phyloP scores from a whole-genome alignment of 2,113 vertebrate genomes.

The Dipodomys merriami region DNA sequence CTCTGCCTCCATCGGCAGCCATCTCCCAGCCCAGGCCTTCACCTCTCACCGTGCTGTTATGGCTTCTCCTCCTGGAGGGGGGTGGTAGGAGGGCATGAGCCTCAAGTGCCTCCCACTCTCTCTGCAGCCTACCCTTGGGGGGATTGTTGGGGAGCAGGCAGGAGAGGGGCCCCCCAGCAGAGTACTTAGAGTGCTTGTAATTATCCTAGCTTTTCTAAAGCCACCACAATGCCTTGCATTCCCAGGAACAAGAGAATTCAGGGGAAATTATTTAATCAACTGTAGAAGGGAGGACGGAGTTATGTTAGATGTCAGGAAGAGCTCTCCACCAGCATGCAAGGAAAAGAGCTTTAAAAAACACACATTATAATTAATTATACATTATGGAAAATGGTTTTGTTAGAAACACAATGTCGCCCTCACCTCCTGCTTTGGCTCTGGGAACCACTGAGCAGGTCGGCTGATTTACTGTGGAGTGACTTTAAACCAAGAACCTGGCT shows the following conservation, averaged over 20 bases:
- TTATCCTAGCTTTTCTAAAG: conserved; percentile 34
- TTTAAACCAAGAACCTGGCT: conserved; percentile 40
- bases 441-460: conserved; percentile 45
- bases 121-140: neutral
- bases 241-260: neutral
- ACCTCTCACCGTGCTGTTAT: neutral
- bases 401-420: conserved; percentile 29
- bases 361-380: conserved; percentile 69
- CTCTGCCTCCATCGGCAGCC: neutral
- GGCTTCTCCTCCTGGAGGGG: neutral
- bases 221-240: conserved; percentile 30
- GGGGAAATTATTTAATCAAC: conserved; percentile 36
- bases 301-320: conserved; percentile 53
- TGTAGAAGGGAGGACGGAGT: neutral
- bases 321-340: conserved; percentile 44
- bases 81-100: neutral
- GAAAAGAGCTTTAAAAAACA: conserved; percentile 41
- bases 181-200: conserved; percentile 36
- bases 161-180: neutral
- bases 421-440: conserved; percentile 53
- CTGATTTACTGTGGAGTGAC: conserved; percentile 30
- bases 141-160: neutral
- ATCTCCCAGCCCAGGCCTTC: neutral
- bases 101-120: neutral
- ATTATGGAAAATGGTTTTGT: conserved; percentile 61